Percentiles rank a stretch among this genome's conserved stretches.
Conservation (phyloP, 2,888 invertebrate species). For the Chrysopilus asiliformis region DNA sequence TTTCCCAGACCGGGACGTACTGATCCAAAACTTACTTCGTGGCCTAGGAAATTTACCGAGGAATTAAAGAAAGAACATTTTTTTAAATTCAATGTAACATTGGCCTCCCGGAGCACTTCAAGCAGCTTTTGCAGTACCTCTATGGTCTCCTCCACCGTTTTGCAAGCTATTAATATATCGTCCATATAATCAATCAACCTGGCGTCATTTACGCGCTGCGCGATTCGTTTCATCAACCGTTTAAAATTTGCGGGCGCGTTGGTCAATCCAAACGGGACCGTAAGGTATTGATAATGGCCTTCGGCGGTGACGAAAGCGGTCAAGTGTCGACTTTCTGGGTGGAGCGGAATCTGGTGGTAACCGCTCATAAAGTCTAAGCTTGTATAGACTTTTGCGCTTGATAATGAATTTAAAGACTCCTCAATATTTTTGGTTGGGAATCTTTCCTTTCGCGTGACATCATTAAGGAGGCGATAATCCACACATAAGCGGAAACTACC, state of each 20-base stretch:
- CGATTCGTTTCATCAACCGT: constrained; percentile 11
- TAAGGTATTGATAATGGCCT: constrained; percentile 16
- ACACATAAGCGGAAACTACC: constrained; percentile 10
- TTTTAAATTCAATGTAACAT: constrained; percentile 7
- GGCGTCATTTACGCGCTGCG: constrained; percentile 5
- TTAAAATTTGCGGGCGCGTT: constrained; percentile 23
- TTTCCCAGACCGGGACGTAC: constrained; percentile 13
- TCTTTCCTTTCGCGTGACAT: constrained; percentile 16
- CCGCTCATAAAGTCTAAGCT: too few species aligned
- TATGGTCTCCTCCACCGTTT: constrained; percentile 13
- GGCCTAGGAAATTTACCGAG: constrained; percentile 17
- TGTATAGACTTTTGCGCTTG: constrained; percentile 10
- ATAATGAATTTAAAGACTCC: constrained; percentile 13
- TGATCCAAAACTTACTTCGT: constrained; percentile 5
- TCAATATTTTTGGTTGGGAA: constrained; percentile 18
- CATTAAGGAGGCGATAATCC: constrained; percentile 20
- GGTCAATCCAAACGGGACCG: constrained; percentile 23
- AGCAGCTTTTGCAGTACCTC: not conserved
- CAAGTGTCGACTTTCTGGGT: constrained; percentile 9
- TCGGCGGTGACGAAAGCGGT: constrained; percentile 19
- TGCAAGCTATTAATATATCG: constrained; percentile 18
- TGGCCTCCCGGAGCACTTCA: not conserved
- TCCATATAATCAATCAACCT: constrained; percentile 20
- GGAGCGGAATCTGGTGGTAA: constrained; percentile 18
- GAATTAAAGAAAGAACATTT: constrained; percentile 16